A percentile compares a stretch with the other conserved stretches of the same genome.
These are phyloP conservation scores for Linnaemya tessellans DNA, from an alignment of 2,888 invertebrate genomes.

Conservation along the genomic window DNA sequence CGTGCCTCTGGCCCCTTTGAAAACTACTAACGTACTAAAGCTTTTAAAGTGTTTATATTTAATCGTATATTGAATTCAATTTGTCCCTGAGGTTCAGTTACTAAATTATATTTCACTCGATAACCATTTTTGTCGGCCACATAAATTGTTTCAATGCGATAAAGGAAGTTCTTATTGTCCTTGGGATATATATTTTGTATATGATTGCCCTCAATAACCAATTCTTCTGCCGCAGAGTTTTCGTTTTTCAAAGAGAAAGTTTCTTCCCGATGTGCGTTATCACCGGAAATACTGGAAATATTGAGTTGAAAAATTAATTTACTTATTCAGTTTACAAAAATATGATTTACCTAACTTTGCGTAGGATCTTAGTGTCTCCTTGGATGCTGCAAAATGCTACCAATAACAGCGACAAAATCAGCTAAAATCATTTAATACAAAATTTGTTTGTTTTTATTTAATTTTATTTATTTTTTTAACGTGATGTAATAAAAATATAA, in stretches of 20 bases:
- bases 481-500: background rate
- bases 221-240: conserved; percentile 59
- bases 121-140: conserved; percentile 77
- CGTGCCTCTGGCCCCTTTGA: no score
- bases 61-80: background rate
- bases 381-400: background rate
- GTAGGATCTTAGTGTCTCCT: conserved; percentile 14
- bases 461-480: background rate
- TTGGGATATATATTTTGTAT: conserved; percentile 46
- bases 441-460: background rate
- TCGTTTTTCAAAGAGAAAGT: conserved; percentile 67
- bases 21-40: conserved; percentile 2
- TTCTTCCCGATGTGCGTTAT: conserved; percentile 65
- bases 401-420: background rate
- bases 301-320: background rate
- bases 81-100: background rate
- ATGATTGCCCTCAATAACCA: conserved; percentile 75
- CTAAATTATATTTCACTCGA: conserved; percentile 73
- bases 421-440: background rate
- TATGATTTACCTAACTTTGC: conserved; percentile 29
- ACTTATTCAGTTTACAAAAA: background rate
- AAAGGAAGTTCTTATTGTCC: conserved; percentile 20
- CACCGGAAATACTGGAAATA: conserved; percentile 20
- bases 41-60: conserved; percentile 6
- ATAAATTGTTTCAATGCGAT: conserved; percentile 71